phyloP scores from a whole-genome alignment of 1,140 invertebrate species.

The Pantala flavescens region DNA sequence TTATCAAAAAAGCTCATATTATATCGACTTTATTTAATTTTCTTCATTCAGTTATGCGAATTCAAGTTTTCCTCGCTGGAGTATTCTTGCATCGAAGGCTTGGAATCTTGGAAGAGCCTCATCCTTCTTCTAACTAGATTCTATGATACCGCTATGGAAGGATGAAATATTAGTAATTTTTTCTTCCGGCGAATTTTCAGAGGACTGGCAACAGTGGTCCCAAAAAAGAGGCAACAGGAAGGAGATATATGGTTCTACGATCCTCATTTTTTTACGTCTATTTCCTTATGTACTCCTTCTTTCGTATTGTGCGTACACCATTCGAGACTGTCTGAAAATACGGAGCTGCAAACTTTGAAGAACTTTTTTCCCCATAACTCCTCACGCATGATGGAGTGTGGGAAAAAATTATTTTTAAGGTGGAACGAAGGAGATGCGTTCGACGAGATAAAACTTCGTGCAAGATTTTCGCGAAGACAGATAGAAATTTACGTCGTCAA shows the following conservation, averaged over 20 bases:
- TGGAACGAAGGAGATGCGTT: not conserved
- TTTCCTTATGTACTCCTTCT: not conserved
- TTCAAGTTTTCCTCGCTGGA: no score
- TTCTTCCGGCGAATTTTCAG: no score
- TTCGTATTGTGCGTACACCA: not conserved
- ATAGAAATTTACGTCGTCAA: constrained; percentile 7
- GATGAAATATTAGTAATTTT: no score
- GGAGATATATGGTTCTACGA: not conserved
- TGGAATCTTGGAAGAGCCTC: no score
- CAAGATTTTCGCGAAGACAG: not conserved
- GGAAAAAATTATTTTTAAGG: not conserved
- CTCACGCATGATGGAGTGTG: constrained; percentile 3
- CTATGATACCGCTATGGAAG: no score
- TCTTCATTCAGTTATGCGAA: no score
- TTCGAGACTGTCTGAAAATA: not conserved
- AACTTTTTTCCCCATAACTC: not conserved
- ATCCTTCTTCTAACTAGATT: no score
- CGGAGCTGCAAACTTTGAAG: not conserved
- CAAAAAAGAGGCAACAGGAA: no score
- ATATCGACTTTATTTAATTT: no score
- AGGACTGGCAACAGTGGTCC: no score
- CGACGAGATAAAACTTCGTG: not conserved
- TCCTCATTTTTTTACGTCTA: not conserved
- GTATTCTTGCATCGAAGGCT: no score
- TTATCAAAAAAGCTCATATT: no score